phyloP scores from a whole-genome alignment of 1,140 invertebrate genomes.

The Bombus affinis region DNA sequence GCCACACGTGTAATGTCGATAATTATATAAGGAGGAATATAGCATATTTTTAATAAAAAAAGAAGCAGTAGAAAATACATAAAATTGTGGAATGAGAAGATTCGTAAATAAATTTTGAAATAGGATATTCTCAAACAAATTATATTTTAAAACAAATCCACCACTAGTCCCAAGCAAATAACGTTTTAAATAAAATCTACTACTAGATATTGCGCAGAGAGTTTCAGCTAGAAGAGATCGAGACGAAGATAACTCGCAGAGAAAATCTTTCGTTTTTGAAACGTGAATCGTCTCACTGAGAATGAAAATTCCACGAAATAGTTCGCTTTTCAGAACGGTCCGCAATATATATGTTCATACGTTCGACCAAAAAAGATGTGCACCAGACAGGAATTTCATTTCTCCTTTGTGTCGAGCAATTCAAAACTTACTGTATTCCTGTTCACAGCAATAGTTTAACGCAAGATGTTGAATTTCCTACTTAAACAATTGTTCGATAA shows the following conservation, averaged over 20 bases:
- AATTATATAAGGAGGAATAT: background rate
- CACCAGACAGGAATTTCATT: background rate
- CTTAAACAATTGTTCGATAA: background rate
- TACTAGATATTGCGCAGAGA: too few species aligned
- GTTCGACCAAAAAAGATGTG: background rate
- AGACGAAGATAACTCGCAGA: too few species aligned
- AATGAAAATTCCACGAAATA: too few species aligned
- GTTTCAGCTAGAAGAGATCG: too few species aligned
- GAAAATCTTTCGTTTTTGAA: background rate
- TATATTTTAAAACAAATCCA: too few species aligned
- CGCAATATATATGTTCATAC: background rate
- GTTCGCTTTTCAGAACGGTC: background rate
- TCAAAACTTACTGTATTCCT: too few species aligned
- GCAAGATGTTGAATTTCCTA: background rate
- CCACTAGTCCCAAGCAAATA: too few species aligned
- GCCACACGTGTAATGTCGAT: background rate
- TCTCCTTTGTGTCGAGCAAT: background rate
- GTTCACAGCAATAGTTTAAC: background rate
- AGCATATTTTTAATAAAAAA: background rate
- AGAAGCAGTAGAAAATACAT: background rate
- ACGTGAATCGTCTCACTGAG: background rate
- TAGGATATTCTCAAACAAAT: too few species aligned
- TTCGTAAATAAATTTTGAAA: too few species aligned
- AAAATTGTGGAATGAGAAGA: too few species aligned
- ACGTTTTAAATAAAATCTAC: too few species aligned